Base-by-base conservation (phyloP, 92 coral and sea anemone genomes). In the Epizoanthus ramosus region DNA sequence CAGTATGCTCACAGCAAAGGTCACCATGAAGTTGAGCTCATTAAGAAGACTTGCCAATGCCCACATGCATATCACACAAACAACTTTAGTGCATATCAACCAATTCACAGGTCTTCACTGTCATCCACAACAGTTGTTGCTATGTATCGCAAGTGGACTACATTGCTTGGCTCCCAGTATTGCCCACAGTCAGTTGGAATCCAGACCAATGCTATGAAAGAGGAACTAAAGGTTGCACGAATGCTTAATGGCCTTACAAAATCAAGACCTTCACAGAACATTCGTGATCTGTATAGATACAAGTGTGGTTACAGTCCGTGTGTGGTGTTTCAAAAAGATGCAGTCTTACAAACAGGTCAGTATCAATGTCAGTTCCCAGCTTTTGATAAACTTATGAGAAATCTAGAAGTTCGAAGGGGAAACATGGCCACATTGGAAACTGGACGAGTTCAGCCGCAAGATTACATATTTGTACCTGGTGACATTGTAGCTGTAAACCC, bases 261-360 rank as follows among this genome's bases (percentile, higher is more conserved):
- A 69, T 53, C 91, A 19, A 87, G 73, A 21, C 91, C 91, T 21
- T 35, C 88, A 0, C 94, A 93, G 79, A 93, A 90, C 79, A 73
- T 86, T 24, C 83, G 91, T 9, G 92, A 93, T 52, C 52, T 93
- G 63, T 86, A 88, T 75, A 57, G 91, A 14, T 88, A 83, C 57
- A 93, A 74, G 16, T 88, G 97, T 88, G 94, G 94, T 0, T 90
- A 85, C 80, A 79, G 89, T 15, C 94, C 97, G 0, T 85, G 89
- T 73, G 85, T 90, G 8, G 56, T 88, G 10, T 41, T 79, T 45
- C 97, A 93, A 76, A 90, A 88, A 75, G 92, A 93, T 75, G 59
- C 70, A 3, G 39, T 83, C 24, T 68, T 88, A 0, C 89, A 73
- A 73, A 87, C 74, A 18, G 37, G 12, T 41, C 57, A 50, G 8